Evolutionary conservation across 2,888 invertebrate genomes (phyloP).

Genomic region (Incurvaria masculella): DNA sequence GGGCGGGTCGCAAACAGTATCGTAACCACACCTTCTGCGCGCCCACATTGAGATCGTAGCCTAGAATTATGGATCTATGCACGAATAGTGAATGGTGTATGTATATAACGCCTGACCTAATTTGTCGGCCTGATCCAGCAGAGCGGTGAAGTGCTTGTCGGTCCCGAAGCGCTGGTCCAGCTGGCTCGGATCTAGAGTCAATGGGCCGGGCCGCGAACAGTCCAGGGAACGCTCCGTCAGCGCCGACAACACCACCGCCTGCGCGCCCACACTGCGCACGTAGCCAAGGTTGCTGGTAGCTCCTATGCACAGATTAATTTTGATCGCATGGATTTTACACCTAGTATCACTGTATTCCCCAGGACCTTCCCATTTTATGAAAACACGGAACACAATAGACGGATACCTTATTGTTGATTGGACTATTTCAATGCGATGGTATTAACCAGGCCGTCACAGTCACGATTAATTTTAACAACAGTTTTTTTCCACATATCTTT

Average conservation of each 20-base stretch:
- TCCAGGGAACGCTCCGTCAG: slow-evolving; percentile 34
- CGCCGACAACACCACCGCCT: slow-evolving; percentile 41
- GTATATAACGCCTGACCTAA: slow-evolving; percentile 56
- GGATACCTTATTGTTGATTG: too few species aligned
- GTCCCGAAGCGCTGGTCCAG: slow-evolving; percentile 72
- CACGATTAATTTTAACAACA: too few species aligned
- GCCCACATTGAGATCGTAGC: slow-evolving; percentile 40
- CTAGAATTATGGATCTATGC: slow-evolving; percentile 40
- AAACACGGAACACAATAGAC: too few species aligned
- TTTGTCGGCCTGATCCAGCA: slow-evolving; percentile 52
- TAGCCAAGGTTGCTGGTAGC: slow-evolving; percentile 40
- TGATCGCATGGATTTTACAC: too few species aligned
- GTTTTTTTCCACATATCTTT: too few species aligned
- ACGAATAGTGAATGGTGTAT: too few species aligned
- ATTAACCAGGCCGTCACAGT: too few species aligned
- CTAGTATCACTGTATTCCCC: too few species aligned
- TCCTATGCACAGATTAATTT: slow-evolving; percentile 29
- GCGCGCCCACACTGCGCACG: slow-evolving; percentile 38
- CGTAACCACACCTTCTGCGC: slow-evolving; percentile 42
- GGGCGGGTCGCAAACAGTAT: too few species aligned
- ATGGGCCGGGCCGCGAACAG: slow-evolving; percentile 77
- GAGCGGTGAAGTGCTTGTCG: slow-evolving; percentile 54
- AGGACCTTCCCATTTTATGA: too few species aligned
- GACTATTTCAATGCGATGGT: too few species aligned
- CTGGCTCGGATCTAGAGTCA: slow-evolving; percentile 62